These are phyloP conservation scores for Orthosia incerta DNA, from an alignment of 2,888 invertebrate genomes.

Conservation along the genomic window DNA sequence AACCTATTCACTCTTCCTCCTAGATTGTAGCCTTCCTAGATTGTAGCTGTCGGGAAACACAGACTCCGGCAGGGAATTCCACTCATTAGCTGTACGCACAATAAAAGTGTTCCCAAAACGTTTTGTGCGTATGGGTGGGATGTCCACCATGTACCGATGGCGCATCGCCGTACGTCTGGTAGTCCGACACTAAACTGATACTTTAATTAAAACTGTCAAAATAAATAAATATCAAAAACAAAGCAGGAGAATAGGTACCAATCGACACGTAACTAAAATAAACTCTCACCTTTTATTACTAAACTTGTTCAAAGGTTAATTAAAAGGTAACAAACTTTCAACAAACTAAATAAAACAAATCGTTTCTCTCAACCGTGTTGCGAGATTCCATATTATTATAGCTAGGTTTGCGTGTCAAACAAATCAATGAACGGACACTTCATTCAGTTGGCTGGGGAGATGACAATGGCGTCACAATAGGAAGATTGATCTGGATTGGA, in stretches of 20 bases:
- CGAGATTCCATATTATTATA: slow-evolving; percentile 48
- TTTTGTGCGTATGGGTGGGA: no score
- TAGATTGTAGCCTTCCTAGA: no score
- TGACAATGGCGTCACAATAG: slow-evolving; percentile 70
- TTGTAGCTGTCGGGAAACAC: no score
- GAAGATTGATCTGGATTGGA: slow-evolving; percentile 61
- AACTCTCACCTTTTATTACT: background rate
- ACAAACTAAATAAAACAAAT: slow-evolving; percentile 41
- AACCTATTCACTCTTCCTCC: no score
- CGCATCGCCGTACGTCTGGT: no score
- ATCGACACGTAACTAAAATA: slow-evolving; percentile 26
- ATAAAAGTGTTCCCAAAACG: no score
- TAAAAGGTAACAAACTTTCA: slow-evolving; percentile 21
- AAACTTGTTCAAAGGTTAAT: slow-evolving; percentile 37
- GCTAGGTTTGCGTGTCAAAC: slow-evolving; percentile 77
- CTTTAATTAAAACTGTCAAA: background rate
- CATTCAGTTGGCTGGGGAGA: slow-evolving; percentile 75
- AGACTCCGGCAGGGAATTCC: no score
- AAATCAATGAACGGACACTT: slow-evolving; percentile 79
- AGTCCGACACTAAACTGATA: no score
- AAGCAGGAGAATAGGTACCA: background rate
- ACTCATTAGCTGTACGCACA: no score
- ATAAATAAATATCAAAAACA: background rate
- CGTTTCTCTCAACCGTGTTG: slow-evolving; percentile 34
- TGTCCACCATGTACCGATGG: no score